Percentiles rank a stretch among this genome's conserved stretches.
Conservation (phyloP, 2,888 invertebrate genomes). For the Portevinia maculata region DNA sequence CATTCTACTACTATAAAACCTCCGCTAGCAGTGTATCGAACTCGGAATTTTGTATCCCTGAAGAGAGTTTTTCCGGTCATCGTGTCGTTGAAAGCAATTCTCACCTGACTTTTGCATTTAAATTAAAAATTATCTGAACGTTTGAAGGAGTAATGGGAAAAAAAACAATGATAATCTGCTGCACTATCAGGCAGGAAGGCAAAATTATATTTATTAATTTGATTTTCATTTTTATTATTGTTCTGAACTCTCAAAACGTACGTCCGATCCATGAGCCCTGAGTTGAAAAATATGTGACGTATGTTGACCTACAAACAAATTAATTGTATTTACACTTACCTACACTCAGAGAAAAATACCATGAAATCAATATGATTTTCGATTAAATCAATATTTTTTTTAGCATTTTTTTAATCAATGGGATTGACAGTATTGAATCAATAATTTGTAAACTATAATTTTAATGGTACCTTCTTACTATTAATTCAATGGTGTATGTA, state of each 20-base stretch:
- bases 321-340: too few species aligned
- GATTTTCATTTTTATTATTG: conserved; percentile 10
- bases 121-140: conserved; percentile 54
- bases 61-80: conserved; percentile 25
- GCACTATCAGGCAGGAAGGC: conserved; percentile 1
- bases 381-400: too few species aligned
- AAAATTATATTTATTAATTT: conserved; percentile 52
- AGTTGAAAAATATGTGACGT: too few species aligned
- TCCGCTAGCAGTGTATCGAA: conserved; percentile 11
- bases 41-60: conserved; percentile 5
- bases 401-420: too few species aligned
- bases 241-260: not conserved
- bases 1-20: not conserved
- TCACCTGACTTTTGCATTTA: conserved; percentile 59
- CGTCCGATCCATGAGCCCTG: not conserved
- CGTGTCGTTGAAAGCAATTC: conserved; percentile 16
- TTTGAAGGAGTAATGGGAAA: conserved; percentile 35
- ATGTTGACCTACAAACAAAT: too few species aligned
- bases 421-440: too few species aligned
- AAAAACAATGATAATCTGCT: conserved; percentile 36
- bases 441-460: too few species aligned
- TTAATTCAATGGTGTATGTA: too few species aligned
- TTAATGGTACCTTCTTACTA: too few species aligned
- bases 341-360: too few species aligned
- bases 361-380: too few species aligned